phyloP scores from a whole-genome alignment of 2,113 vertebrate species.

The Scolopax mira region DNA sequence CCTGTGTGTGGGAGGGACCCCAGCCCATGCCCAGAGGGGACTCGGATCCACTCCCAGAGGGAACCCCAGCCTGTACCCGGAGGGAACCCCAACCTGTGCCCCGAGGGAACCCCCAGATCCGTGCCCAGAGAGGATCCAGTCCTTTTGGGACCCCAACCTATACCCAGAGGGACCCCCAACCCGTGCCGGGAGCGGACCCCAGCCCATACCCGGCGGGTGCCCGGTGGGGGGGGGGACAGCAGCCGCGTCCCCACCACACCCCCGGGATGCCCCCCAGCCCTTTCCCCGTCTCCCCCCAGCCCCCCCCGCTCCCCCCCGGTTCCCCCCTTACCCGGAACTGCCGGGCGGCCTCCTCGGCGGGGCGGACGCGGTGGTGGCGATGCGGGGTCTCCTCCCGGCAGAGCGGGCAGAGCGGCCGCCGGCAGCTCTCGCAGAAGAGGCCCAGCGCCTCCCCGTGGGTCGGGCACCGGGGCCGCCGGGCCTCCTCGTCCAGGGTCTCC shows the following conservation, averaged over 20 bases:
- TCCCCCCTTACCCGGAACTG: not conserved
- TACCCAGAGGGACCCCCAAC: not conserved
- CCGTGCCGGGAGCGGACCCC: not conserved
- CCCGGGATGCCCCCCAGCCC: too few species aligned
- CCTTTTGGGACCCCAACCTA: not conserved
- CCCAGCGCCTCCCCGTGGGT: not conserved
- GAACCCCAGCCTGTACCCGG: fast-evolving
- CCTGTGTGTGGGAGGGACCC: not conserved
- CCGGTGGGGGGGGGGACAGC: not conserved
- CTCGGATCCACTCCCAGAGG: too few species aligned
- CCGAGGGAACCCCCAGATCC: too few species aligned
- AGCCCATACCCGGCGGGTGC: not conserved
- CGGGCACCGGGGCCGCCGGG: not conserved
- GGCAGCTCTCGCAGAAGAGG: not conserved
- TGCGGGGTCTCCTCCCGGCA: not conserved
- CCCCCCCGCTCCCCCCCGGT: too few species aligned
- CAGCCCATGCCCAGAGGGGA: not conserved
- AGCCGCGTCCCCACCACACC: not conserved
- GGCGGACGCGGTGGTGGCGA: not conserved
- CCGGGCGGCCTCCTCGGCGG: not conserved
- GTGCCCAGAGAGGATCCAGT: too few species aligned
- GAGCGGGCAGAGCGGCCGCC: not conserved
- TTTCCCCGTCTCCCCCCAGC: too few species aligned
- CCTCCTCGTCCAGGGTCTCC: not conserved
- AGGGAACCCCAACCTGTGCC: fast-evolving